Conservation (phyloP, 1,140 invertebrate genomes). For the Octopus bimaculoides region DNA sequence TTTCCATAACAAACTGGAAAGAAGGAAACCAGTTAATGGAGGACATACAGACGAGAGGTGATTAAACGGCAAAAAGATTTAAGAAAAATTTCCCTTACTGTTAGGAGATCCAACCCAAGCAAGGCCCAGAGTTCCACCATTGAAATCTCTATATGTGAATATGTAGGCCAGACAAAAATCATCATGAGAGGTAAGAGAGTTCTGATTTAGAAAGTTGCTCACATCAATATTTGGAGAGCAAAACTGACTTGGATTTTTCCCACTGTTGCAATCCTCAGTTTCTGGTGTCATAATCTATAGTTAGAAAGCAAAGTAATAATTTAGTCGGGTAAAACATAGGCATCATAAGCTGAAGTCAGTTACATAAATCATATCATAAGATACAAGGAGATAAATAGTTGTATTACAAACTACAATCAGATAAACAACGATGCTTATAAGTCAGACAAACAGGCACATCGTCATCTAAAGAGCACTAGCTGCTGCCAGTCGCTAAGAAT, state of each 20-base stretch:
- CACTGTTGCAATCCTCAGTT: slow-evolving; percentile 42
- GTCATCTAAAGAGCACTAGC: too few relatives aligned
- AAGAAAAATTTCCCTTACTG: slow-evolving; percentile 63
- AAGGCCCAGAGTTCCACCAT: slow-evolving; percentile 90
- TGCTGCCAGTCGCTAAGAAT: too few relatives aligned
- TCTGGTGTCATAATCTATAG: slow-evolving; percentile 58
- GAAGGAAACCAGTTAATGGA: too few relatives aligned
- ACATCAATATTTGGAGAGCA: slow-evolving; percentile 98
- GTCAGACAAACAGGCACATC: too few relatives aligned
- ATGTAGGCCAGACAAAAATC: slow-evolving; percentile 98
- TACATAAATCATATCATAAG: too few relatives aligned
- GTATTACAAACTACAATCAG: too few relatives aligned
- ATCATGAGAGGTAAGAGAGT: slow-evolving; percentile 94
- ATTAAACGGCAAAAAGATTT: too few relatives aligned
- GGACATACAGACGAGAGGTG: too few relatives aligned
- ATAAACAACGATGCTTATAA: too few relatives aligned
- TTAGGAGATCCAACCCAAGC: slow-evolving; percentile 87
- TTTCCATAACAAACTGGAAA: too few relatives aligned
- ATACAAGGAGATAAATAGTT: too few relatives aligned
- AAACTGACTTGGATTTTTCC: slow-evolving; percentile 73
- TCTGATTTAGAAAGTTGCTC: slow-evolving; percentile 97
- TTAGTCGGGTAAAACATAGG: neutral
- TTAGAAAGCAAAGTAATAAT: neutral
- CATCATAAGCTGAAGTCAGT: neutral
- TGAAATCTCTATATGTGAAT: slow-evolving; percentile 97